A percentile compares a stretch with the other conserved stretches of the same genome.
These are phyloP conservation scores for Intellagama lesueurii DNA, from an alignment of 2,797 vertebrate genomes.

Conservation along the genomic window DNA sequence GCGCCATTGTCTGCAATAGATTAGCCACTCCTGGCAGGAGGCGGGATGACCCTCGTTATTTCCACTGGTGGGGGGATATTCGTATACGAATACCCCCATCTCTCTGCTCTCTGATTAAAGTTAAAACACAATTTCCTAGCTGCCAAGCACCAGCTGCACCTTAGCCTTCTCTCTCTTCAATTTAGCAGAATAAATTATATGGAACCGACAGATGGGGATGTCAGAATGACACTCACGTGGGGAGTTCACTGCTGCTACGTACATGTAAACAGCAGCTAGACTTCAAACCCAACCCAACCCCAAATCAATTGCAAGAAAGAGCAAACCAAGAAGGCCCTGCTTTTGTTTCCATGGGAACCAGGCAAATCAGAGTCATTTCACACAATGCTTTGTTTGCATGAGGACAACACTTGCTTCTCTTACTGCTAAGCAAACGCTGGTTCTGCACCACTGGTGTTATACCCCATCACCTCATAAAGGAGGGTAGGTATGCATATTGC, in stretches of 20 bases:
- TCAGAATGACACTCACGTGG: background rate
- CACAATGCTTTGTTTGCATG: background rate
- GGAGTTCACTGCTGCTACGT: background rate
- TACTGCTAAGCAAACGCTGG: background rate
- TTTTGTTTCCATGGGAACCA: constrained; percentile 50
- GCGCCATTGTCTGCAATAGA: accelerated
- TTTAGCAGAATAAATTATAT: accelerated
- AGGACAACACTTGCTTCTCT: background rate
- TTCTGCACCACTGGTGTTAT: background rate
- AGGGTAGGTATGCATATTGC: background rate
- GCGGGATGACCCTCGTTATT: no score
- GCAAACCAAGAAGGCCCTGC: background rate
- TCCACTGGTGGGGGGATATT: no score
- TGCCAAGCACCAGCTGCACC: background rate
- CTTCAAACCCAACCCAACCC: constrained; percentile 35
- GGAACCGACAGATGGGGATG: background rate
- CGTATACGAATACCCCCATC: no score
- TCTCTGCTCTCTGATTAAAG: background rate
- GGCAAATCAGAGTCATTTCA: constrained; percentile 5
- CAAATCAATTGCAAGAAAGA: background rate
- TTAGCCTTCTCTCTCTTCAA: accelerated
- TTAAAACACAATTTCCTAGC: background rate
- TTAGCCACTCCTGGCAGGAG: no score
- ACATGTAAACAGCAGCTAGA: background rate
- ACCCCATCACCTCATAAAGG: background rate